Percentiles rank a stretch among this genome's conserved stretches.
Conservation (phyloP, 2,113 vertebrate species). For the Lamprologus tigripictilis region DNA sequence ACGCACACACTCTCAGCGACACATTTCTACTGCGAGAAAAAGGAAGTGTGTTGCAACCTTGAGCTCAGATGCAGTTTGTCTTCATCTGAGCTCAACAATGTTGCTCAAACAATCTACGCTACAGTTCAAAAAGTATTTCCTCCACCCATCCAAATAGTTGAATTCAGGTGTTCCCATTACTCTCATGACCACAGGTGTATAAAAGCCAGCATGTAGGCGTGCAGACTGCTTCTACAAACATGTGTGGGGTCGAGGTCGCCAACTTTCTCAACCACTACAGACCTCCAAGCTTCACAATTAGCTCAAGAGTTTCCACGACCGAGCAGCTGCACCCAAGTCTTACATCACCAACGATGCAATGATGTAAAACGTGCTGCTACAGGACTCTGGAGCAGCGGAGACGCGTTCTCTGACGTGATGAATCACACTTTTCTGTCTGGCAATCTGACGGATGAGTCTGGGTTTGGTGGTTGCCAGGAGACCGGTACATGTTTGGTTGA, state of each 20-base stretch:
- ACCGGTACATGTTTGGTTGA: not conserved
- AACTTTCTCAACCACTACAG: not conserved
- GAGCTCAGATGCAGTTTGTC: not conserved
- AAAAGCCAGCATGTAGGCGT: not conserved
- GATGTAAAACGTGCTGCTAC: not conserved
- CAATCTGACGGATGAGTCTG: not conserved
- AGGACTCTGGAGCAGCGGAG: not conserved
- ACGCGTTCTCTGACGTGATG: fast-evolving
- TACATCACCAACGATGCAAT: fast-evolving
- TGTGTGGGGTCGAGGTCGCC: not conserved
- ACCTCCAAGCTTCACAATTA: not conserved
- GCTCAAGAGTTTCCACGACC: not conserved
- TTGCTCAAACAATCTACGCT: not conserved
- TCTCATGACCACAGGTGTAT: fast-evolving
- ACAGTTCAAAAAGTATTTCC: not conserved
- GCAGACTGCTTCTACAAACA: not conserved
- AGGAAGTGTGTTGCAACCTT: not conserved
- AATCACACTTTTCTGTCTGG: not conserved
- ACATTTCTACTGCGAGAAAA: not conserved
- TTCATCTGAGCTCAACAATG: not conserved
- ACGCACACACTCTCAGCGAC: not conserved
- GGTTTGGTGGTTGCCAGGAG: not conserved
- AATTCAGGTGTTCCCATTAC: not conserved
- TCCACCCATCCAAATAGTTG: not conserved
- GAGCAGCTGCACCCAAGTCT: not conserved